phyloP scores from a whole-genome alignment of 2,888 invertebrate species.

The Tipula helvola region DNA sequence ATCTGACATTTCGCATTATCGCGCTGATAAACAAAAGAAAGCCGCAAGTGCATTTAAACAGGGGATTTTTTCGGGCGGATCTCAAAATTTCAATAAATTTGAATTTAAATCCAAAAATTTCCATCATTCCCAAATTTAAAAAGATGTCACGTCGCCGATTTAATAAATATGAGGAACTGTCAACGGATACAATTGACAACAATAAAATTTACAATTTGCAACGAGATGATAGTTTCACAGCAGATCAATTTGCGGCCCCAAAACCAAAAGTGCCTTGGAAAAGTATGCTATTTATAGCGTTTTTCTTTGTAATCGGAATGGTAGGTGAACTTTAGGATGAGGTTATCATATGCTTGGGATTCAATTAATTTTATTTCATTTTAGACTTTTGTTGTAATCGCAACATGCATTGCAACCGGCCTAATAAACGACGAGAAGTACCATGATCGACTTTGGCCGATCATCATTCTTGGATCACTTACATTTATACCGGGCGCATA shows the following conservation, averaged over 20 bases:
- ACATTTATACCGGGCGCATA: conserved; percentile 6
- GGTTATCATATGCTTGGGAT: no score
- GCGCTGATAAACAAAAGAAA: neutral
- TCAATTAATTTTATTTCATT: neutral
- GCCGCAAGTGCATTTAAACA: no score
- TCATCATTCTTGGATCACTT: neutral
- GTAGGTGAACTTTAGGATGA: neutral
- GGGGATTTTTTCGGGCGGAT: neutral
- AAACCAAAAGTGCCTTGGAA: neutral
- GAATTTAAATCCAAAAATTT: neutral
- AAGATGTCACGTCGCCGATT: neutral
- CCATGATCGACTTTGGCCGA: neutral
- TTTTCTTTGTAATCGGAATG: conserved; percentile 8
- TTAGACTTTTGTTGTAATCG: neutral
- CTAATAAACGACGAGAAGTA: neutral
- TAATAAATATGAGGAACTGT: neutral
- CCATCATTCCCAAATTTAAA: neutral
- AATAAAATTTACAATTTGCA: neutral
- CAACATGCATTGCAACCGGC: neutral
- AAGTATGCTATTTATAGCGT: neutral
- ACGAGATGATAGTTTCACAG: neutral
- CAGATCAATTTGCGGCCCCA: neutral
- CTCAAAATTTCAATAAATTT: neutral
- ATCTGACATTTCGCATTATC: neutral
- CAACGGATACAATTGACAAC: neutral